Evolutionary conservation across 2,797 vertebrate species (phyloP).

Genomic region (Myoxocephalus aenaeus): DNA sequence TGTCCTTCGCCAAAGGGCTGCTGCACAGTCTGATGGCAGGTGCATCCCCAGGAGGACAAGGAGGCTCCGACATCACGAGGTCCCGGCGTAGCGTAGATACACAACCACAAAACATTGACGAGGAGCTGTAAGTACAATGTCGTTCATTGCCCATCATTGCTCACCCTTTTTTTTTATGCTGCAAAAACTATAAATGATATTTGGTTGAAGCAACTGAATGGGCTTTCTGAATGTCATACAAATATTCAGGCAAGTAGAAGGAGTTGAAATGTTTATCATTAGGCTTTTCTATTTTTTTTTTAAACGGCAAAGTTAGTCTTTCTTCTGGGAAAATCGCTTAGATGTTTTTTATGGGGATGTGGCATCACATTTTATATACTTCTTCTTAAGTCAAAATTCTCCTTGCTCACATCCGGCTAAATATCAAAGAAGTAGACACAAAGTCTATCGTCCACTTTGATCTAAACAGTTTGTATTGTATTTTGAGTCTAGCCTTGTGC

Average conservation of each 20-base stretch:
- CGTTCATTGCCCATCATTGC: background rate
- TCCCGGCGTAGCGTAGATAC: constrained; percentile 47
- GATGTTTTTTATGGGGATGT: background rate
- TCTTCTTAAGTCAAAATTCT: background rate
- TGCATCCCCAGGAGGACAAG: constrained; percentile 15
- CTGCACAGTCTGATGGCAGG: constrained; percentile 66
- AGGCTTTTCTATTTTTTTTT: background rate
- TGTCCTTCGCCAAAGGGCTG: constrained; percentile 69
- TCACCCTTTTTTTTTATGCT: background rate
- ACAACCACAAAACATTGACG: constrained; percentile 69
- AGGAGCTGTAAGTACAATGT: constrained; percentile 77
- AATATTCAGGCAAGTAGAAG: background rate
- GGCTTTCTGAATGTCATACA: background rate
- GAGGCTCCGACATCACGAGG: constrained; percentile 20
- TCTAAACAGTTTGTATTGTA: background rate
- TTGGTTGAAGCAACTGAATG: background rate
- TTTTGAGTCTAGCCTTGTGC: background rate
- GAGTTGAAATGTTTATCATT: background rate
- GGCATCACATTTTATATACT: background rate
- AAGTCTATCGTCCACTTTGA: background rate
- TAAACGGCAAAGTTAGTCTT: background rate
- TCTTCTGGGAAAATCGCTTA: background rate
- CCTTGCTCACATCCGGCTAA: background rate
- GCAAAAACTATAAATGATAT: background rate
- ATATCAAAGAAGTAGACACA: background rate